Evolutionary conservation across 2,797 vertebrate genomes (phyloP).

Genomic region (Crotalus adamanteus): DNA sequence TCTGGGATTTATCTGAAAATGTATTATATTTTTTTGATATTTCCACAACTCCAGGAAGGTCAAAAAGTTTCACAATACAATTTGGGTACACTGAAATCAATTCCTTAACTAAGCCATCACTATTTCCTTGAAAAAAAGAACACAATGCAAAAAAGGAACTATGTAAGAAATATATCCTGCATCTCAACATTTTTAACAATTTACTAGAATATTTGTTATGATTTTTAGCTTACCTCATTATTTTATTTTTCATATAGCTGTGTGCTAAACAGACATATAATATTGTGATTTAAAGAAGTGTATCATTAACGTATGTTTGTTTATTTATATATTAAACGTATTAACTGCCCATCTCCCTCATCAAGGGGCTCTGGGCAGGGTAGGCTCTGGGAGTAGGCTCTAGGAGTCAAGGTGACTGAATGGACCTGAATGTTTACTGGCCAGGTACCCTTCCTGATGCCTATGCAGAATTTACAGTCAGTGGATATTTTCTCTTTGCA

Average conservation of each 20-base stretch:
- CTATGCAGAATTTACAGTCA: not conserved
- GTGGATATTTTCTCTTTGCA: not conserved
- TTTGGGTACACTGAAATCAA: slow-evolving; percentile 77
- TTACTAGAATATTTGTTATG: not conserved
- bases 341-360: not conserved
- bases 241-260: not conserved
- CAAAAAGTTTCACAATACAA: slow-evolving; percentile 79
- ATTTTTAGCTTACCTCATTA: not conserved
- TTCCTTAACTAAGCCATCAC: slow-evolving; percentile 80
- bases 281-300: not conserved
- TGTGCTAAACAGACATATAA: not conserved
- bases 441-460: not conserved
- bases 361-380: not conserved
- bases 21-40: slow-evolving; percentile 73
- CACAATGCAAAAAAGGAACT: not conserved
- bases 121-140: not conserved
- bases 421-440: not conserved
- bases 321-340: not conserved
- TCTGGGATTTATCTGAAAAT: slow-evolving; percentile 53
- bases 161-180: not conserved
- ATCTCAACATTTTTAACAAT: not conserved
- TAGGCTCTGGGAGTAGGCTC: not conserved
- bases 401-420: not conserved
- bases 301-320: not conserved
- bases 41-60: slow-evolving; percentile 79